Base-by-base conservation (phyloP, 2,888 invertebrate genomes). In the Nemotelus pantherinus region DNA sequence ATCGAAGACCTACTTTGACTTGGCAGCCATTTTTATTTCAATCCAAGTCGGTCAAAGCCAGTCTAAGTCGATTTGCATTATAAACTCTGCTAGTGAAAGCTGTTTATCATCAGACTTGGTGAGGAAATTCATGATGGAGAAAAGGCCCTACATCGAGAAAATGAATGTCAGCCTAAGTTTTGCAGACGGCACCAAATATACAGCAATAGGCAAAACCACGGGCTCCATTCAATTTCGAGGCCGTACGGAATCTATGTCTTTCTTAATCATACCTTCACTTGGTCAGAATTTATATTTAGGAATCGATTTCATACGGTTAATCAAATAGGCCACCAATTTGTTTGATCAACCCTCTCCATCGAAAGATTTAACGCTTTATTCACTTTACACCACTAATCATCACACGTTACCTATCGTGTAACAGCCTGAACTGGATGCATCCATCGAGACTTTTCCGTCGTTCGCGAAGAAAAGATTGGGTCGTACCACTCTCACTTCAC, bases 291-390 rank as follows among this genome's bases (percentile, higher is more conserved):
- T 39, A 39, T 63, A 63, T 41, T 43, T 63, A 4, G 39, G 63
- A 5, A 7, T 41, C 3, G 63, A 63, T 10, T 63, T 63, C n/a
- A 10, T 63, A 41, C 43, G 63, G 10, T 4, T n/a, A 10, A 41
- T 74, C 78, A 80, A 79, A 80, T 68, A 67, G n/a, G n/a, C n/a
- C n/a, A n/a, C n/a, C n/a, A 70, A 79, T 76, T 60, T 60, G 60
- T n/a, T n/a, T n/a, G n/a, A n/a, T n/a, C n/a, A n/a, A n/a, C n/a
- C n/a, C n/a, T n/a, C n/a, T n/a, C n/a, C 41, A 39, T 9, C 60
- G 7, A 3, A 7, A 3, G 10, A 2, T 3, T 25, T 7, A 2
- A 41, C 60, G 3, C 7, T 3, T 3, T 25, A 60, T 2, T 7
- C n/a, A n/a, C n/a, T n/a, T n/a, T n/a, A n/a, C n/a, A n/a, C n/a